These are phyloP conservation scores for Clarias batrachus DNA, from an alignment of 2,113 vertebrate genomes.

Conservation along the genomic window DNA sequence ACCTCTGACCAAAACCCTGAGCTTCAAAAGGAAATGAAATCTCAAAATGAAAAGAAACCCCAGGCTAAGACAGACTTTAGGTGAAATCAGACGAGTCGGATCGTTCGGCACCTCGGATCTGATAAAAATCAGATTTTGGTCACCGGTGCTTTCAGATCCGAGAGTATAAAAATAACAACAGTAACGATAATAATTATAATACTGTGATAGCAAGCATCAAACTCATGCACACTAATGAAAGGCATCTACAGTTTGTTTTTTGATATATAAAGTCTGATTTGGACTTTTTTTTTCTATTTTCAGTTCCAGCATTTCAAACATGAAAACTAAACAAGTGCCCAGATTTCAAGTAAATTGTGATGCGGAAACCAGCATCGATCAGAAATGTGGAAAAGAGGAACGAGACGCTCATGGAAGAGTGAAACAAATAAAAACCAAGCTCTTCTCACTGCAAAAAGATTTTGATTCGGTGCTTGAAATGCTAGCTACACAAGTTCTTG, in stretches of 20 bases:
- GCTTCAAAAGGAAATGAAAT: not conserved
- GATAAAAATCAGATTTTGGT: slow-evolving; percentile 8
- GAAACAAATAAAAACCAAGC: not conserved
- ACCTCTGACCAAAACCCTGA: slow-evolving; percentile 13
- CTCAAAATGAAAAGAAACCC: not conserved
- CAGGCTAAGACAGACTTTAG: not conserved
- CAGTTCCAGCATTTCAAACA: slow-evolving; percentile 6
- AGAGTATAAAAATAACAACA: not conserved
- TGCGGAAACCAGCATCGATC: slow-evolving; percentile 69
- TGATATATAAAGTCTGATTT: not conserved
- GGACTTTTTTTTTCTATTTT: not conserved
- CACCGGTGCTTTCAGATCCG: slow-evolving; percentile 2
- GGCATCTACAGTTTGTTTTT: slow-evolving; percentile 5
- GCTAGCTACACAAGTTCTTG: not conserved
- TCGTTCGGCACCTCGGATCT: slow-evolving; percentile 4
- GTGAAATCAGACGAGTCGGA: not conserved
- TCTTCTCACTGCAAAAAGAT: not conserved
- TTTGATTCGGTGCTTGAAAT: not conserved
- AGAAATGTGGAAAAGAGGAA: not conserved
- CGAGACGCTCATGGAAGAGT: not conserved
- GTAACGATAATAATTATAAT: not conserved
- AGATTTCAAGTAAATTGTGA: slow-evolving; percentile 72
- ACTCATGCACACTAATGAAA: slow-evolving; percentile 28
- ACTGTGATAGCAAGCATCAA: slow-evolving; percentile 16
- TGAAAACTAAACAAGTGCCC: slow-evolving; percentile 70